Evolutionary conservation across 1,140 invertebrate genomes (phyloP), one percentile per base, ranked within the genome.

Genomic region (Drosophila repleta): DNA sequence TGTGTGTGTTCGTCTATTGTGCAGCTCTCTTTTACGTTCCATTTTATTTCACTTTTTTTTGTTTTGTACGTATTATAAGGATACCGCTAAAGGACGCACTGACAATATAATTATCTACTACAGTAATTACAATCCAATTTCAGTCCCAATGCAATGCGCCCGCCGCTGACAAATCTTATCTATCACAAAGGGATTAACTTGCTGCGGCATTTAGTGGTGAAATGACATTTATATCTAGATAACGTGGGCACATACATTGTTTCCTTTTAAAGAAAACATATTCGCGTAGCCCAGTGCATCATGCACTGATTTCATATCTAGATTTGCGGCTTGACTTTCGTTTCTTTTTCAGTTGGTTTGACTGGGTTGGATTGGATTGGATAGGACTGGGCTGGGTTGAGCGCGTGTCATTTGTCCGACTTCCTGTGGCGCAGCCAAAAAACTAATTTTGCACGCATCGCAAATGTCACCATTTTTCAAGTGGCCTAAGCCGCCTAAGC

Each of bases 101-200:
- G 74, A 87, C 83, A 88, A 87, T 88, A 80, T 87, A 90, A 90
- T 90, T 82, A 80, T 49, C 55, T 57, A 66, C 46, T 60, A 37
- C 24, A 56, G 69, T 90, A 90, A 90, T 90, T 90, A 87, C 87
- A 90, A 90, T 78, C 82, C 76, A 78, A 90, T 90, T 90, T 56
- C 79, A 80, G 61, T 80, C 65, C 70, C 79, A 66, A 64, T 74
- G 69, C 73, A 56, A 39, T 78, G 51, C 53, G 71, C 48, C 29
- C 26, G 29, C 18, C 35, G 26, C 68, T 52, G 70, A 69, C 60
- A 74, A 83, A 83, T 83, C 87, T 81, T 77, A 74, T 80, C 70
- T 76, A 74, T 58, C 61, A 60, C 65, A 78, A 70, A 74, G 76
- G 87, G 87, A 90, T 90, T 90, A 90, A 68, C 51, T 75, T 51